Conservation (phyloP, 2,113 vertebrate species). For the Ascaphus truei region DNA sequence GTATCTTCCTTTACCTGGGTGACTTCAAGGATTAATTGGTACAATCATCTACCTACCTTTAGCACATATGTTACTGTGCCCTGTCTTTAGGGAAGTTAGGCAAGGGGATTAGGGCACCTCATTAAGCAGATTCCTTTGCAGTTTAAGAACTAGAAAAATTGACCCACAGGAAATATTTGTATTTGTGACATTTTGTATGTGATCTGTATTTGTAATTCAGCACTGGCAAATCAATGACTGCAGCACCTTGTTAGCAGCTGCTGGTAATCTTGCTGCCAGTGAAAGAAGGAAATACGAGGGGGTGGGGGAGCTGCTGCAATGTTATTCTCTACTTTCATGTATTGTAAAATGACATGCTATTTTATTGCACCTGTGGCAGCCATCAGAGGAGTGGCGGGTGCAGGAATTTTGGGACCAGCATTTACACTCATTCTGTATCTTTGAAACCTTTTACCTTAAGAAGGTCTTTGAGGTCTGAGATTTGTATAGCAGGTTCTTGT, state of each 20-base stretch:
- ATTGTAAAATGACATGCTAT: too few relatives aligned
- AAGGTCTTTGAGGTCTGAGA: too few relatives aligned
- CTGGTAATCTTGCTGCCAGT: constrained; percentile 11
- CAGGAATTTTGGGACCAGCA: too few relatives aligned
- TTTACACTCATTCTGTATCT: too few relatives aligned
- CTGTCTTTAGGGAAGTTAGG: not conserved
- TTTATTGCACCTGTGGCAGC: too few relatives aligned
- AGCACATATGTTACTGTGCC: too few relatives aligned
- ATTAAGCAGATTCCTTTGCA: not conserved
- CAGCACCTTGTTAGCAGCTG: constrained; percentile 16
- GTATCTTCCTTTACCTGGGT: too few relatives aligned
- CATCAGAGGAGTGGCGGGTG: not conserved
- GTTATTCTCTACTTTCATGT: not conserved
- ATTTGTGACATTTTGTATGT: not conserved
- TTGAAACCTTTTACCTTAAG: too few relatives aligned
- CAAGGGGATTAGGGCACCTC: constrained; percentile 1
- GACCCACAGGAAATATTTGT: constrained; percentile 1
- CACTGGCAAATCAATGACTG: constrained; percentile 17
- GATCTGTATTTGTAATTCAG: constrained; percentile 17
- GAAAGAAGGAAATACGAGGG: constrained; percentile 10
- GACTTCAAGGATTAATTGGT: too few relatives aligned
- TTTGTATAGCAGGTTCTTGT: too few relatives aligned
- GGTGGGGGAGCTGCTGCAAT: not conserved
- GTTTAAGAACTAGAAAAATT: not conserved
- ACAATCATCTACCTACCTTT: too few relatives aligned